Evolutionary conservation across 2,888 invertebrate species (phyloP).

Genomic region (Pammene fasciana): DNA sequence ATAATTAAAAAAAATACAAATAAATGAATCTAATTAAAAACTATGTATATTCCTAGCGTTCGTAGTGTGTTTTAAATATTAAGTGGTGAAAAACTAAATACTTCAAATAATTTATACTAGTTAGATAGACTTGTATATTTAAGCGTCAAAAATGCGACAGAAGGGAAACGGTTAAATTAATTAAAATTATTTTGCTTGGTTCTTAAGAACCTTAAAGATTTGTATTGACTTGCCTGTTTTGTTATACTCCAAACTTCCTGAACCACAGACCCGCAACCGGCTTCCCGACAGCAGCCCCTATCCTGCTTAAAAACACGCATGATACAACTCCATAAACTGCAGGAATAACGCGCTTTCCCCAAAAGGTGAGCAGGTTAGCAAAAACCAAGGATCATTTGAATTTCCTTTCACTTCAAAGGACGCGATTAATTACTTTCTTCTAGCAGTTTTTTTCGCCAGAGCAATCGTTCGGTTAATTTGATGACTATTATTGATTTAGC

Average conservation of each 20-base stretch:
- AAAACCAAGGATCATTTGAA: constrained; percentile 24
- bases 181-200: background rate
- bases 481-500: constrained; percentile 35
- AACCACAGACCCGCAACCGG: background rate
- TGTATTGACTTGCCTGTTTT: background rate
- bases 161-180: too few species aligned
- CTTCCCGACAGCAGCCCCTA: constrained; percentile 6
- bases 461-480: constrained; percentile 36
- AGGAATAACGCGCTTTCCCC: constrained; percentile 2
- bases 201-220: background rate
- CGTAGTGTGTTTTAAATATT: too few species aligned
- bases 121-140: too few species aligned
- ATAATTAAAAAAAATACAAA: too few species aligned
- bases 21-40: too few species aligned
- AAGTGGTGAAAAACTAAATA: too few species aligned
- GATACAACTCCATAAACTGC: constrained; percentile 3
- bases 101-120: too few species aligned
- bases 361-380: constrained; percentile 5
- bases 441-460: constrained; percentile 17
- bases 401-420: constrained; percentile 14
- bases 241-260: background rate
- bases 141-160: too few species aligned
- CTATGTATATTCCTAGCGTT: too few species aligned
- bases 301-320: background rate
- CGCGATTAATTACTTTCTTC: constrained; percentile 33